phyloP scores from a whole-genome alignment of 2,797 vertebrate species.

The Phoxinus dragarum region DNA sequence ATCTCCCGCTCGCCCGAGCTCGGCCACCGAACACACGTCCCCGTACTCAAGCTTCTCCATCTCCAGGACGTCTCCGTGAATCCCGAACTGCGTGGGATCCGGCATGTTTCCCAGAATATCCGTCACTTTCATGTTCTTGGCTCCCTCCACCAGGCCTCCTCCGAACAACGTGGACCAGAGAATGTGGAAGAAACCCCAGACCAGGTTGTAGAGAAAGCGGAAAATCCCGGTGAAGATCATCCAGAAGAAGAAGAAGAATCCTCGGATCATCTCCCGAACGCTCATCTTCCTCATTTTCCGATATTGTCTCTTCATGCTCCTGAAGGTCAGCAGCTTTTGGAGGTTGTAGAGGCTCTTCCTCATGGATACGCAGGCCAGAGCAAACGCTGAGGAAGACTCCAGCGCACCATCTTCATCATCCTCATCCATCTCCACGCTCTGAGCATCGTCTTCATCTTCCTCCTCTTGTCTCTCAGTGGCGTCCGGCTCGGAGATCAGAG shows the following conservation, averaged over 20 bases:
- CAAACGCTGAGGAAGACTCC: slow-evolving; percentile 91
- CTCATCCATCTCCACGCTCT: slow-evolving; percentile 76
- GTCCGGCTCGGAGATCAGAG: slow-evolving; percentile 95
- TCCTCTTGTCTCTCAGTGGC: slow-evolving; percentile 85
- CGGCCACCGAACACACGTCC: slow-evolving; percentile 78
- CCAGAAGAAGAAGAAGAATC: slow-evolving; percentile 94
- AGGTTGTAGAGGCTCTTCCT: slow-evolving; percentile 85
- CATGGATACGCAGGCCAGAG: slow-evolving; percentile 85
- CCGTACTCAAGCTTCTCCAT: slow-evolving; percentile 86
- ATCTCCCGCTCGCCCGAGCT: slow-evolving; percentile 86
- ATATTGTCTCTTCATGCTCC: slow-evolving; percentile 88
- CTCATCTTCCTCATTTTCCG: slow-evolving; percentile 92
- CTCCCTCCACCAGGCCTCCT: slow-evolving; percentile 95
- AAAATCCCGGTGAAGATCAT: slow-evolving; percentile 87
- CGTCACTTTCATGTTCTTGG: slow-evolving; percentile 98
- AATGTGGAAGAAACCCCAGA: slow-evolving; percentile 94
- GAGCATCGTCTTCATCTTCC: slow-evolving; percentile 80
- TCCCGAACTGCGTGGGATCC: slow-evolving; percentile 98
- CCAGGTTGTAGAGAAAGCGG: slow-evolving; percentile 83
- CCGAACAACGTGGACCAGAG: slow-evolving; percentile 96
- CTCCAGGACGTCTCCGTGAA: slow-evolving; percentile 92
- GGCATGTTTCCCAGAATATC: slow-evolving; percentile 99
- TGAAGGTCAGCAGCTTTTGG: slow-evolving; percentile 85
- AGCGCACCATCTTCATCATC: slow-evolving; percentile 81
- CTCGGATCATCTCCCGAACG: slow-evolving; percentile 86